Base-by-base conservation (phyloP, 2,888 invertebrate genomes). In the Napeogenes sylphis region DNA sequence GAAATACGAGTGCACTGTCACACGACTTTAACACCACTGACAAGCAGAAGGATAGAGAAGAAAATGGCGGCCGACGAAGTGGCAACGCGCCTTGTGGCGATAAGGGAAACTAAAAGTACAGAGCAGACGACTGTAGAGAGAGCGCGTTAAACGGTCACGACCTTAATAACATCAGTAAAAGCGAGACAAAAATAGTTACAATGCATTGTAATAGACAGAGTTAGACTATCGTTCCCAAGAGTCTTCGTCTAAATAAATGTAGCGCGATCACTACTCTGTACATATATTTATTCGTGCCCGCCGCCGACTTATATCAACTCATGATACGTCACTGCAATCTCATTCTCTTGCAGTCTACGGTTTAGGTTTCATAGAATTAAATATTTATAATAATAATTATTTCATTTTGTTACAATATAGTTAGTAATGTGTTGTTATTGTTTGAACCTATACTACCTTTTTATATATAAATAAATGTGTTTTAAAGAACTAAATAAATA, bases 21-120 rank as follows among this genome's bases (percentile, higher is more conserved):
- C 84, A 76, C 84, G 83, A 76, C 73, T 76, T 70, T 75, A 71
- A 68, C 77, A 66, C 76, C 77, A 90, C 90, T 90, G 83, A 81
- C 81, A 78, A 80, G 80, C 78, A 82, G 84, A 84, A 81, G 79
- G 82, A 86, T 81, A 83, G 85, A 88, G 90, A 90, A 90, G 87
- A 89, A 90, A 88, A 90, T 89, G 88, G 90, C 88, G 71, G 84
- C 75, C 81, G 70, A 69, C 65, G 73, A 70, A 64, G 70, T 74
- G 69, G 80, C 85, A 81, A 74, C 84, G 73, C 71, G 70, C 71
- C 71, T 70, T 55, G 69, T 71, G 79, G 73, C 75, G 73, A 76
- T 73, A 72, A 77, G 71, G 68, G 69, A 77, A 78, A 82, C 82
- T 78, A 79, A 76, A 71, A 66, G 70, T 73, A 71, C 74, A 84